Evolutionary conservation across 2,888 invertebrate species (phyloP), one percentile per base, ranked within the genome.

Genomic region (Dascillus cervinus): DNA sequence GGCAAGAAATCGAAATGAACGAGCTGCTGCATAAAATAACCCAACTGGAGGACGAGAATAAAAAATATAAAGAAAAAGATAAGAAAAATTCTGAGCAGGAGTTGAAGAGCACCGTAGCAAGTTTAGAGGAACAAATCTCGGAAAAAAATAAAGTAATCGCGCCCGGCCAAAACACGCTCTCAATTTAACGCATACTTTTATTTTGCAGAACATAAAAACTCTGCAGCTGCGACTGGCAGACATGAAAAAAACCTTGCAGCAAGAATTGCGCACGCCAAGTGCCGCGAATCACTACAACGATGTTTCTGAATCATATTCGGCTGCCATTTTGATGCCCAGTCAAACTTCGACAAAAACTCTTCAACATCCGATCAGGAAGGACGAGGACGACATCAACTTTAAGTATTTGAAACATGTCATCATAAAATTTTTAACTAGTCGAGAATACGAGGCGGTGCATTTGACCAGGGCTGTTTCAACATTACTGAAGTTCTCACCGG

Each of bases 321-420:
- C 77, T 2, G 78, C 80, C 30, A 75, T 79, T 45, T 71, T 80
- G 29, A 75, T 73, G 41, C 77, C 79, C 43, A 72, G 76, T 66
- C 68, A 69, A 47, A 66, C 64, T 4, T 66, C 67, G 32, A 67
- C 69, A 1, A 61, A 65, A 44, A 58, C 60, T 51, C 59, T 65
- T 43, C 64, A 61, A 23, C 55, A 56, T 26, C 57, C 49, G 22
- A 64, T 58, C 29, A 49, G 49, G 26, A 55, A 60, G 30, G 63
- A 64, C 41, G 71, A 71, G 49, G 75, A 80, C 37, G 82, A 85
- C 52, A 77, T 86, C 26, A 87, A 84, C 66, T 83, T 85, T 56
- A 77, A 79, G 59, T 94, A 94, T 62, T 70, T 94, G 34, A 92
- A 91, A 58, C 91, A 94, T 67, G 94, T 94, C 42, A 79, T 94